phyloP scores from a whole-genome alignment of 2,888 invertebrate genomes.

The Scaeva pyrastri region DNA sequence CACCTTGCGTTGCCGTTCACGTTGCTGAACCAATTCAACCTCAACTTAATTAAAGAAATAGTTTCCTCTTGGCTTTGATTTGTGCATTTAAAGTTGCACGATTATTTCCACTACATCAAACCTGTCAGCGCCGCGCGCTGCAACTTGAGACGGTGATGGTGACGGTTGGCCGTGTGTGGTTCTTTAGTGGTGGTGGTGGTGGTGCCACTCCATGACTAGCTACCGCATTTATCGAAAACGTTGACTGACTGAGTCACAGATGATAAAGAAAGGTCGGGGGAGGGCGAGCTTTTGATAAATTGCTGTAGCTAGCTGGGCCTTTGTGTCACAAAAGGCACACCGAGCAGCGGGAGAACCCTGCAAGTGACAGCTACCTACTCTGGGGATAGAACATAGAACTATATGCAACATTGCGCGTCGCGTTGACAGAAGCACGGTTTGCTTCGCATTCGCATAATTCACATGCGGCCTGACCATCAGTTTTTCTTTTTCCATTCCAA shows the following conservation, averaged over 20 bases:
- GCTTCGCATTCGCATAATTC: conserved; percentile 71
- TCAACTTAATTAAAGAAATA: conserved; percentile 74
- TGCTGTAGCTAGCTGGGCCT: conserved; percentile 48
- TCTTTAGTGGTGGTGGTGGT: conserved; percentile 12
- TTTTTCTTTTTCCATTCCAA: conserved; percentile 23
- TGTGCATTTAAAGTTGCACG: conserved; percentile 68
- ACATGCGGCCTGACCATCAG: conserved; percentile 32
- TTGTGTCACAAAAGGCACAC: conserved; percentile 62
- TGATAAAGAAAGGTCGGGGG: background rate
- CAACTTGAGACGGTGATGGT: conserved; percentile 58
- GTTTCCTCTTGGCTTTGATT: conserved; percentile 65
- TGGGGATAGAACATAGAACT: conserved; percentile 21
- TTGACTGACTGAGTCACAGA: conserved; percentile 4
- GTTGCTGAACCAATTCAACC: conserved; percentile 49
- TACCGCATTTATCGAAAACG: conserved; percentile 21
- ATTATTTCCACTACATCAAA: conserved; percentile 76
- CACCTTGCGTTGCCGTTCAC: conserved; percentile 10
- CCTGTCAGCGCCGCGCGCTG: conserved; percentile 70
- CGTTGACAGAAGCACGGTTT: conserved; percentile 49
- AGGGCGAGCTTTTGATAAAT: conserved; percentile 53
- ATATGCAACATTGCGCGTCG: conserved; percentile 61
- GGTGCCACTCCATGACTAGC: conserved; percentile 26
- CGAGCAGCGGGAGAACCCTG: conserved; percentile 43
- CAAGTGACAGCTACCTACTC: conserved; percentile 58
- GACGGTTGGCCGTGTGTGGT: conserved; percentile 19